Base-by-base conservation (phyloP, 1,140 invertebrate species). In the Lordiphosa clarofinis region DNA sequence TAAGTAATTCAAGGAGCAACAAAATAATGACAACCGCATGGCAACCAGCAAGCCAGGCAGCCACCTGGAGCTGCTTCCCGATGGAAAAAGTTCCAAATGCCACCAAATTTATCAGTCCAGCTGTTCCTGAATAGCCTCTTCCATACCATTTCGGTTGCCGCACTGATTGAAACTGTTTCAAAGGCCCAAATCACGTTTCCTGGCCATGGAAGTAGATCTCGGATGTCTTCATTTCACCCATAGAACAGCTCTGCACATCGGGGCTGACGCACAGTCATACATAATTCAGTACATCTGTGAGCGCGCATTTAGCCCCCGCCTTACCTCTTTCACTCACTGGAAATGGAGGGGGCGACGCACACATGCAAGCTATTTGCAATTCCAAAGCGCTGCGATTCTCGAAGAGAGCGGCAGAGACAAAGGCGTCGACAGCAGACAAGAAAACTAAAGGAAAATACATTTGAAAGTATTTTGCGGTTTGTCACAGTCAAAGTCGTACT, bases 341-440 rank as follows among this genome's bases (percentile, higher is more conserved):
- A 13, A 19, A 15, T 40, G 9, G 13, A 35, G 7, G 10, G 5
- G n/a, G 10, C 42, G 31, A 24, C 48, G 19, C 55, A 37, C 65
- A 65, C 65, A 65, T 44, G 57, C 43, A 42, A 37, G 42, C 50
- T 61, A 65, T 73, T 65, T 65, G 61, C 66, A 57, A 60, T 73
- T 65, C 43, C 52, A 53, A 42, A 33, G 56, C 47, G 38, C 56
- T 37, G 39, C 13, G 43, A 50, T 49, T 48, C 47, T 33, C 49
- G 42, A 11, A 56, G 56, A 19, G n/a, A 10, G 28, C 19, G 19
- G 36, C 13, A 37, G 11, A 35, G 46, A 57, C 48, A 67, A 62
- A 15, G 35, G 9, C 35, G 28, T 4, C 31, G 31, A 21, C 13
- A 47, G 10, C 28, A 56, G n/a, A 15, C 37, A 37, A 31, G 35